Percentiles rank a stretch among this genome's conserved stretches.
Evolutionary conservation across 2,113 vertebrate genomes (phyloP).

Genomic region (Nyctereutes procyonoides): DNA sequence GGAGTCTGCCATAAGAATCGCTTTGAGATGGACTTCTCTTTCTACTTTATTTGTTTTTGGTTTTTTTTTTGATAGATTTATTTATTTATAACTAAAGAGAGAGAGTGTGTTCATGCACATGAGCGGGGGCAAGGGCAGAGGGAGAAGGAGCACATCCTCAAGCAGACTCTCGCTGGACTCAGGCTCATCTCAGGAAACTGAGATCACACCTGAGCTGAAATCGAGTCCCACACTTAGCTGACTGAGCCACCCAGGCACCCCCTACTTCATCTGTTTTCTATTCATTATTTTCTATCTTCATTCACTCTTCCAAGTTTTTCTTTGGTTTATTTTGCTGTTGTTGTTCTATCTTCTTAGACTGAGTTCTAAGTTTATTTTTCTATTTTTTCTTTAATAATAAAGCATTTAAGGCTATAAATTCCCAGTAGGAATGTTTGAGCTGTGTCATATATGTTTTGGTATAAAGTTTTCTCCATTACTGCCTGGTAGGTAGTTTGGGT

Average conservation of each 20-base stretch:
- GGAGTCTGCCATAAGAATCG: background rate
- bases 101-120: background rate
- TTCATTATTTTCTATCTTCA: slow-evolving; percentile 4
- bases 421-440: background rate
- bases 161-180: too few relatives aligned
- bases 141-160: too few relatives aligned
- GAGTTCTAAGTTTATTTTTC: background rate
- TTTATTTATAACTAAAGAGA: background rate
- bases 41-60: background rate
- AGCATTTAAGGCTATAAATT: background rate
- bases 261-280: background rate
- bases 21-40: background rate
- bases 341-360: background rate
- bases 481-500: background rate
- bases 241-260: too few relatives aligned
- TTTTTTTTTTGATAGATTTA: background rate
- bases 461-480: background rate
- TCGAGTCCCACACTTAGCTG: too few relatives aligned
- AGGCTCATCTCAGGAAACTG: background rate
- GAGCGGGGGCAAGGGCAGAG: too few relatives aligned
- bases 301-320: background rate
- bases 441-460: background rate
- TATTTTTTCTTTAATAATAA: background rate
- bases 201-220: background rate
- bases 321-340: slow-evolving; percentile 12